A percentile compares a stretch with the other conserved stretches of the same genome.
Evolutionary conservation across 2,113 vertebrate genomes (phyloP).

Genomic region (Strix uralensis): DNA sequence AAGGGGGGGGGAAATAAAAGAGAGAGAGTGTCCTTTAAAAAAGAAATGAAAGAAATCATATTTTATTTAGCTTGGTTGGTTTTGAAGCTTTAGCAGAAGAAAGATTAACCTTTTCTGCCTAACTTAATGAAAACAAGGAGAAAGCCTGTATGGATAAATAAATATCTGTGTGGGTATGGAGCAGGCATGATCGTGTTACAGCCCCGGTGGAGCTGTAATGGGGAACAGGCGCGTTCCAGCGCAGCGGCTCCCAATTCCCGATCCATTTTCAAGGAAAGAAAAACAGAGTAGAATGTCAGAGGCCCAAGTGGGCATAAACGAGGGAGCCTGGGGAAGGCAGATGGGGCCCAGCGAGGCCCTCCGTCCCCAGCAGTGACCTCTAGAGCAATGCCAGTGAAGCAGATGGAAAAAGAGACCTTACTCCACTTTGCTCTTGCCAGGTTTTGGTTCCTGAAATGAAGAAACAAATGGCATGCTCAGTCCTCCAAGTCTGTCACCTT

Average conservation of each 20-base stretch:
- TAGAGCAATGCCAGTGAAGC: neutral
- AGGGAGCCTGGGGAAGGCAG: slow-evolving; percentile 24
- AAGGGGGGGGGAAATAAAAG: neutral
- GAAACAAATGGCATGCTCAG: slow-evolving; percentile 13
- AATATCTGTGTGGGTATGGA: slow-evolving; percentile 72
- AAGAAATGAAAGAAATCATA: slow-evolving; percentile 65
- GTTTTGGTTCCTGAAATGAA: slow-evolving; percentile 4
- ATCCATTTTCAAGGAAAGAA: slow-evolving; percentile 79
- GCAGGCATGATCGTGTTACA: slow-evolving; percentile 76
- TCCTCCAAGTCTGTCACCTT: slow-evolving; percentile 6
- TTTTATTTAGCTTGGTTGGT: slow-evolving; percentile 62
- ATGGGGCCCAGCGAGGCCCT: slow-evolving; percentile 12
- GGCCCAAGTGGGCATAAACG: slow-evolving; percentile 53
- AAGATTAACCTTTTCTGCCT: slow-evolving; percentile 69
- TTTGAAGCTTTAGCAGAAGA: slow-evolving; percentile 68
- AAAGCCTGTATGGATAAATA: slow-evolving; percentile 68
- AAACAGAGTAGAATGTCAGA: slow-evolving; percentile 75
- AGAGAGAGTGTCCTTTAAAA: slow-evolving; percentile 52
- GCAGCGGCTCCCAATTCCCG: slow-evolving; percentile 69
- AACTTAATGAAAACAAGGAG: slow-evolving; percentile 71
- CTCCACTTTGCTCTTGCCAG: slow-evolving; percentile 2
- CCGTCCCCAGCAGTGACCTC: neutral
- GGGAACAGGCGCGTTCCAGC: slow-evolving; percentile 78
- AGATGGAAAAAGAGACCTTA: slow-evolving; percentile 42
- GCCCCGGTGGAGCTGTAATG: slow-evolving; percentile 77